Evolutionary conservation across 2,888 invertebrate genomes (phyloP).

Genomic region (Parnassius smintheus): DNA sequence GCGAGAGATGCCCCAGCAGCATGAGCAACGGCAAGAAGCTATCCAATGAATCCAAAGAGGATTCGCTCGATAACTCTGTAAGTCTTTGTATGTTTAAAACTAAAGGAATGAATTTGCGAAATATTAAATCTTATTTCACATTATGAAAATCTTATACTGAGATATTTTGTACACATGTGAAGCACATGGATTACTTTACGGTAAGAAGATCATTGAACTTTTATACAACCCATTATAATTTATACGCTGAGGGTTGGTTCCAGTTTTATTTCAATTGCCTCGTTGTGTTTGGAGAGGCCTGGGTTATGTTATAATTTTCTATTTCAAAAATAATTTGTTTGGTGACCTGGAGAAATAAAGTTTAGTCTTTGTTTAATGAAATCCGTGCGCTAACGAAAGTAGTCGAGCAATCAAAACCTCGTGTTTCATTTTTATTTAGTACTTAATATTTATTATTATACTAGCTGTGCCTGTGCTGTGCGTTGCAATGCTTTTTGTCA

Average conservation of each 20-base stretch:
- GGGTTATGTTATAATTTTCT: no score
- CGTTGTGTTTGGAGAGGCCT: no score
- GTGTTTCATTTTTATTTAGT: no score
- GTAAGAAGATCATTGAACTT: not conserved
- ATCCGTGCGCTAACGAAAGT: no score
- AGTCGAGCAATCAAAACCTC: no score
- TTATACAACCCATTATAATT: not conserved
- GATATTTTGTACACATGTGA: not conserved
- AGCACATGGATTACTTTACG: not conserved
- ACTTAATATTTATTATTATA: no score
- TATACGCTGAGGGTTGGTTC: not conserved
- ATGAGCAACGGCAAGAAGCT: slow-evolving; percentile 67
- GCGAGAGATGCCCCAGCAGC: slow-evolving; percentile 64
- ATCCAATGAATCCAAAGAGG: slow-evolving; percentile 63
- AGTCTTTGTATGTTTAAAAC: slow-evolving; percentile 38
- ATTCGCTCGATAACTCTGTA: slow-evolving; percentile 71
- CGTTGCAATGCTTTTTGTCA: no score
- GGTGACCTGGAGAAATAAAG: no score
- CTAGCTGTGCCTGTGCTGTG: no score
- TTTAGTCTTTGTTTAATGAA: no score
- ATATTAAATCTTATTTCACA: not conserved
- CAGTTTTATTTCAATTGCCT: not conserved
- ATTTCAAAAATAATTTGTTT: no score
- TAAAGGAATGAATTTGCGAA: not conserved
- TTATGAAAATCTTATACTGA: not conserved